Evolutionary conservation across 2,797 vertebrate species (phyloP).

Genomic region (Phylloscopus collybita): DNA sequence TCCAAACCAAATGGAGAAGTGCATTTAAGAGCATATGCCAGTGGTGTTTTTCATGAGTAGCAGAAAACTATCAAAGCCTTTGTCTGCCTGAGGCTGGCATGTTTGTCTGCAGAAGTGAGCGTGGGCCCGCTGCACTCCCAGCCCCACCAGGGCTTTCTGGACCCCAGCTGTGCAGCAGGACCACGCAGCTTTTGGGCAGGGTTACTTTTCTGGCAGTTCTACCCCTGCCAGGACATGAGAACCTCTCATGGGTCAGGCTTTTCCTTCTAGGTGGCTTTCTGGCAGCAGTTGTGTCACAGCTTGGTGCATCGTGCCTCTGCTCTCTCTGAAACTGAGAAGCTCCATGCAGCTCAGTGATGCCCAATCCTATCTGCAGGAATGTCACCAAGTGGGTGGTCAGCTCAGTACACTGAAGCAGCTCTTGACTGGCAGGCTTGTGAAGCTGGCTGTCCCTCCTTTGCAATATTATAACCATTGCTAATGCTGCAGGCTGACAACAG

Average conservation of each 20-base stretch:
- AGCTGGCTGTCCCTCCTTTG: neutral
- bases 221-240: neutral
- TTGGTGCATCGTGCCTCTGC: neutral
- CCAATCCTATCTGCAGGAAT: neutral
- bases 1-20: constrained; percentile 18
- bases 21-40: constrained; percentile 37
- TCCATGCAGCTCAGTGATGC: rapidly evolving
- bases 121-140: neutral
- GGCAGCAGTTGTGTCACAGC: neutral
- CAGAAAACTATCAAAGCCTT: constrained; percentile 37
- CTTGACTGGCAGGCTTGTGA: neutral
- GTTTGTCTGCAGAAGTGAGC: neutral
- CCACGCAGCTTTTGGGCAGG: neutral
- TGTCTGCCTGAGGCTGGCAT: neutral
- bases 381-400: neutral
- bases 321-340: neutral
- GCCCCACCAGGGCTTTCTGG: neutral
- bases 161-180: neutral
- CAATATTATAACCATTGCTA: neutral
- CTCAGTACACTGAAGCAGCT: neutral
- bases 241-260: neutral
- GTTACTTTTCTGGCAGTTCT: neutral
- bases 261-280: neutral
- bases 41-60: neutral
- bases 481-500: neutral